Percentiles rank a stretch among this genome's conserved stretches.
Evolutionary conservation across 2,113 vertebrate genomes (phyloP).

Genomic region (Arizona elegans): DNA sequence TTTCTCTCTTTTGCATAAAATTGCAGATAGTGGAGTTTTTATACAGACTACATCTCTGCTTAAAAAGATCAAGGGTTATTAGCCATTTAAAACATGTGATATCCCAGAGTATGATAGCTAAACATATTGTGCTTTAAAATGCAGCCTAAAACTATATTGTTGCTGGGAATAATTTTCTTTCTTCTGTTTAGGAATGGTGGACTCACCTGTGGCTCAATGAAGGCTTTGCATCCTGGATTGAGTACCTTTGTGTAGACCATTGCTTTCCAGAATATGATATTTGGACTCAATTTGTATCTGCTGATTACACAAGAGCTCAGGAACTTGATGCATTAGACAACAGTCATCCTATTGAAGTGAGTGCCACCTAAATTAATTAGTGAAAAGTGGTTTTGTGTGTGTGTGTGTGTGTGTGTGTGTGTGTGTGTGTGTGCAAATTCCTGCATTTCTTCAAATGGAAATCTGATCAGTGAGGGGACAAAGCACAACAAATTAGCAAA

Average conservation of each 20-base stretch:
- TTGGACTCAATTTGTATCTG: constrained; percentile 99
- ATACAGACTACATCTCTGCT: neutral
- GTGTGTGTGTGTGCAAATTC: neutral
- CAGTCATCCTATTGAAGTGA: constrained; percentile 96
- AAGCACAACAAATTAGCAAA: neutral
- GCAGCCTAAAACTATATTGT: neutral
- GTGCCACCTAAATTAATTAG: constrained; percentile 6
- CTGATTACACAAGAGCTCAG: constrained; percentile 94
- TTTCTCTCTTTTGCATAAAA: neutral
- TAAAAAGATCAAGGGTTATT: neutral
- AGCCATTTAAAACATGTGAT: neutral
- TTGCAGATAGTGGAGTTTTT: neutral
- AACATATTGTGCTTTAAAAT: neutral
- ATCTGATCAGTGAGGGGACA: neutral
- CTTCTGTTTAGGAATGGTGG: constrained; percentile 91
- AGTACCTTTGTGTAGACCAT: constrained; percentile 97
- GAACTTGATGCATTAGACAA: constrained; percentile 97
- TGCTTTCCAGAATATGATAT: constrained; percentile 99
- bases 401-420: too few species aligned
- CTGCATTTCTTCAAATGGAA: constrained; percentile 1
- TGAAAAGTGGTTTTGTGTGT: neutral
- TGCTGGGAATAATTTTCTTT: neutral
- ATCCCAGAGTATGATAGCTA: neutral
- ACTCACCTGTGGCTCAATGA: constrained; percentile 99
- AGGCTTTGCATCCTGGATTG: constrained; percentile 98